A percentile compares a stretch with the other conserved stretches of the same genome.
These are phyloP conservation scores for Aegithalos caudatus DNA, from an alignment of 2,113 vertebrate genomes.

Conservation along the genomic window DNA sequence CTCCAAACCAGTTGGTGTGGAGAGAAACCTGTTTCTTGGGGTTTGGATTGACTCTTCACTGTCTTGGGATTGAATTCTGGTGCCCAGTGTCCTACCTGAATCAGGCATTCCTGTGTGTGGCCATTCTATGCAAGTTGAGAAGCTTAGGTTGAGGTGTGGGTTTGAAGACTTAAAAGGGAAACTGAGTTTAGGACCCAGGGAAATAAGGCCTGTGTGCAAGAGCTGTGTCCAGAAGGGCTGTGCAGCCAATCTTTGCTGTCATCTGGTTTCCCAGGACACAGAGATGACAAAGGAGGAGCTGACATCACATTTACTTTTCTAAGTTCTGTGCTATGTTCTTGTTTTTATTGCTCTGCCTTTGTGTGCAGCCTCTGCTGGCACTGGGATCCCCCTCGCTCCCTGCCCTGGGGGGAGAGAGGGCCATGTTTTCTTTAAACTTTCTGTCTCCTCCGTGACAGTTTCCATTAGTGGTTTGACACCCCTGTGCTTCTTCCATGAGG, in stretches of 20 bases:
- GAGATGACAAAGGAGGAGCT: slow-evolving; percentile 49
- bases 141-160: neutral
- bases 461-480: slow-evolving; percentile 68
- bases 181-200: neutral
- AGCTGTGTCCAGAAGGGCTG: neutral
- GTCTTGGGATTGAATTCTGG: neutral
- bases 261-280: slow-evolving; percentile 38
- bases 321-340: slow-evolving; percentile 38
- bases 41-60: neutral
- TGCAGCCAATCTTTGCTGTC: slow-evolving; percentile 4
- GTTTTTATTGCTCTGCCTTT: slow-evolving; percentile 46
- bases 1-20: neutral
- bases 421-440: slow-evolving; percentile 57
- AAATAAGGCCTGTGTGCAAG: neutral
- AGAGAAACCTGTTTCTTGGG: neutral
- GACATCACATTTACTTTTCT: slow-evolving; percentile 51
- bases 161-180: neutral
- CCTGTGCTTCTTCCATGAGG: slow-evolving; percentile 60
- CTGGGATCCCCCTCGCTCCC: neutral
- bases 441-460: slow-evolving; percentile 42
- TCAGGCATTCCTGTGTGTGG: neutral
- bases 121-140: neutral
- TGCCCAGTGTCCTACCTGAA: neutral
- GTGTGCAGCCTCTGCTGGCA: neutral
- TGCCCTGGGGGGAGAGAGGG: neutral